Percentiles rank a stretch among this genome's conserved stretches.
Evolutionary conservation across 2,888 invertebrate genomes (phyloP).

Genomic region (Deilephila porcellus): DNA sequence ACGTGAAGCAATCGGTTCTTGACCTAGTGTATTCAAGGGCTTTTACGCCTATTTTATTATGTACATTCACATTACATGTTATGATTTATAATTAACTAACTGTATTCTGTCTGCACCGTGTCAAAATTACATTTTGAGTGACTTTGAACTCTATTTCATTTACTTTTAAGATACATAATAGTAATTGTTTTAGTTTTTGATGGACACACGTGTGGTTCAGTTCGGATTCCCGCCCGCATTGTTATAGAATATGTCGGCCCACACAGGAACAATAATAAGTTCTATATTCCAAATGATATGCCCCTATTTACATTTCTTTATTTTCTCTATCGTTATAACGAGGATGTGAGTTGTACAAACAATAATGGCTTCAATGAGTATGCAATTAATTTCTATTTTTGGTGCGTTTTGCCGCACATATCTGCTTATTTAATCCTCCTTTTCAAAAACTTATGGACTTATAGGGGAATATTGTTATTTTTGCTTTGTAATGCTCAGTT

Average conservation of each 20-base stretch:
- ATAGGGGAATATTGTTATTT: not conserved
- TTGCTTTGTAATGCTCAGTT: no score
- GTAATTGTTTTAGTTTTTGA: slow-evolving; percentile 27
- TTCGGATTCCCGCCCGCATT: slow-evolving; percentile 48
- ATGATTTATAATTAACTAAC: slow-evolving; percentile 55
- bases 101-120: slow-evolving; percentile 38
- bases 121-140: not conserved
- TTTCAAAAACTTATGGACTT: not conserved
- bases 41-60: slow-evolving; percentile 26
- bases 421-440: not conserved
- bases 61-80: slow-evolving; percentile 44
- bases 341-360: slow-evolving; percentile 26
- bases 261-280: slow-evolving; percentile 34
- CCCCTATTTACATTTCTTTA: slow-evolving; percentile 20
- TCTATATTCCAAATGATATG: slow-evolving; percentile 19
- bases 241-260: slow-evolving; percentile 53
- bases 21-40: slow-evolving; percentile 28
- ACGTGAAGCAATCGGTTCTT: slow-evolving; percentile 22
- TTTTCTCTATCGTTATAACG: slow-evolving; percentile 18
- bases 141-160: not conserved
- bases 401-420: not conserved
- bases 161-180: not conserved
- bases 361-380: slow-evolving; percentile 17
- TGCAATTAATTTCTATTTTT: slow-evolving; percentile 27
- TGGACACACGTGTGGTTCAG: slow-evolving; percentile 50